Evolutionary conservation across 2,797 vertebrate species (phyloP).

Genomic region (Austrolebias charrua): DNA sequence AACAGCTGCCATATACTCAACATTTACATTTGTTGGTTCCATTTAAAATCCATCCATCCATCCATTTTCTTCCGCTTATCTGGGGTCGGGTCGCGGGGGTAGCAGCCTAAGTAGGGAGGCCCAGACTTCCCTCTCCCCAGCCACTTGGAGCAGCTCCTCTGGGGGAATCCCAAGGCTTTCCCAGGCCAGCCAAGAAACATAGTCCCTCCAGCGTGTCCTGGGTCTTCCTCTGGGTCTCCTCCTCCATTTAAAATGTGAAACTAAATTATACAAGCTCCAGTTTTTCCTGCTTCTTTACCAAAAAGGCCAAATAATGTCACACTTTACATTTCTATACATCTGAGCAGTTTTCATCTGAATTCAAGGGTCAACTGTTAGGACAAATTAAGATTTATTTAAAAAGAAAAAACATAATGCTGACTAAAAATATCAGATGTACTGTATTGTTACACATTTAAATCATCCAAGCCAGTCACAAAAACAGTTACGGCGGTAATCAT

Average conservation of each 20-base stretch:
- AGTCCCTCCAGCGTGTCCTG: too few species aligned
- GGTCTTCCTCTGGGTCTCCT: too few species aligned
- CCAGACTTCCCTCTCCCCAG: too few species aligned
- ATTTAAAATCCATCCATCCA: too few species aligned
- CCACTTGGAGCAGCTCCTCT: too few species aligned
- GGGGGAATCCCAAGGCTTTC: too few species aligned
- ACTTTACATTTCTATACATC: conserved; percentile 52
- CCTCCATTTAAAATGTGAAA: conserved; percentile 5
- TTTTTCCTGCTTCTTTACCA: conserved; percentile 1
- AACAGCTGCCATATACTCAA: not conserved
- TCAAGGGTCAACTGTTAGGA: conserved; percentile 60
- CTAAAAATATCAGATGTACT: conserved; percentile 19
- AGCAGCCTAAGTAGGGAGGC: too few species aligned
- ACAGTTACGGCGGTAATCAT: conserved; percentile 29
- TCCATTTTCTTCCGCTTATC: too few species aligned
- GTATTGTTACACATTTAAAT: conserved; percentile 37
- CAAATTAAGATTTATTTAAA: conserved; percentile 74
- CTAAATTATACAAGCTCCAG: not conserved
- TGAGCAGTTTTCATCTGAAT: conserved; percentile 56
- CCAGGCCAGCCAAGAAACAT: too few species aligned
- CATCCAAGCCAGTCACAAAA: conserved; percentile 40
- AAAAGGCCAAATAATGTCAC: conserved; percentile 30
- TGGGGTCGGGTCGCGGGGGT: too few species aligned
- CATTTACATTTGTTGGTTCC: not conserved
- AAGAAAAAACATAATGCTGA: conserved; percentile 29